A percentile compares a stretch with the other conserved stretches of the same genome.
Conservation (phyloP, 2,888 invertebrate species). For the Shargacucullia verbasci region DNA sequence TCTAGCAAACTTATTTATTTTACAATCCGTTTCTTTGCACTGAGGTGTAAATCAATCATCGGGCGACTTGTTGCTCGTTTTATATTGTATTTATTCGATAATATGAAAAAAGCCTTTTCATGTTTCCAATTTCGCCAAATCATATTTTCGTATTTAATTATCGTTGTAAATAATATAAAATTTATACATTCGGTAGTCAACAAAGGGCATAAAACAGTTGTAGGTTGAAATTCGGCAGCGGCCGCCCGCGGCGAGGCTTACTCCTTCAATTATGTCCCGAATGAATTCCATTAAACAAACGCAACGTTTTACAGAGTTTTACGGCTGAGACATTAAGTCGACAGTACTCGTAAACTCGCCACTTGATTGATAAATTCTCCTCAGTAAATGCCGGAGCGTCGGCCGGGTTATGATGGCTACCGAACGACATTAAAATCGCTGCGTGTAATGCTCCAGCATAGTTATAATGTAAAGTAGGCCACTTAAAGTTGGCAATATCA, state of each 20-base stretch:
- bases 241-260: slow-evolving; percentile 74
- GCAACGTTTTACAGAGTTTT: slow-evolving; percentile 67
- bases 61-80: slow-evolving; percentile 11
- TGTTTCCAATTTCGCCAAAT: slow-evolving; percentile 18
- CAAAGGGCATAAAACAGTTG: slow-evolving; percentile 68
- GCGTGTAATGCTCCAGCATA: slow-evolving; percentile 57
- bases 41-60: slow-evolving; percentile 22
- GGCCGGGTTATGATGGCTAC: slow-evolving; percentile 69
- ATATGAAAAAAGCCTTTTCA: slow-evolving; percentile 7
- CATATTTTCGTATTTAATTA: slow-evolving; percentile 47
- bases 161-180: slow-evolving; percentile 44
- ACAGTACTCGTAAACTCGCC: slow-evolving; percentile 74
- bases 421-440: slow-evolving; percentile 62
- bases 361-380: slow-evolving; percentile 77
- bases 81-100: slow-evolving; percentile 1
- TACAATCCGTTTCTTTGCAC: slow-evolving; percentile 30
- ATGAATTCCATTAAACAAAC: slow-evolving; percentile 72
- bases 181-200: slow-evolving; percentile 60
- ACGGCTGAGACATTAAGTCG: slow-evolving; percentile 68
- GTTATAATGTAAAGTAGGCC: slow-evolving; percentile 58
- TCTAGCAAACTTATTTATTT: slow-evolving; percentile 12
- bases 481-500: slow-evolving; percentile 61
- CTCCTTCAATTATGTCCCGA: slow-evolving; percentile 70
- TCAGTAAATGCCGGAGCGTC: slow-evolving; percentile 64
- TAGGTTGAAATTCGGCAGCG: slow-evolving; percentile 75